Evolutionary conservation across 2,888 invertebrate species (phyloP), one percentile per base, ranked within the genome.

Genomic region (Dione juno): DNA sequence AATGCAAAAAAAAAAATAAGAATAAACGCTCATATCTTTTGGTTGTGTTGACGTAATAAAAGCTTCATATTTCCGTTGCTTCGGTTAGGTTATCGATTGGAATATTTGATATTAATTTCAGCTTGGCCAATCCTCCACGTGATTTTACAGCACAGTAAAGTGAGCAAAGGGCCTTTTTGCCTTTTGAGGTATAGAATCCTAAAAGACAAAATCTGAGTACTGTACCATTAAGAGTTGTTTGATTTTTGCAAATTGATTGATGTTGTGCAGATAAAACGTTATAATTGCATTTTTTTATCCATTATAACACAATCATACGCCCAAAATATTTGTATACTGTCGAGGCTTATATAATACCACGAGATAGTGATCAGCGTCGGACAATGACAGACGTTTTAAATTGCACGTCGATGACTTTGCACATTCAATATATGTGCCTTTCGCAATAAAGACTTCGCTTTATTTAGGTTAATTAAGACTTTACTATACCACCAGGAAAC

Each of bases 331-430:
- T 74, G 75, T 72, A 77, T 74, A 72, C 76, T 76, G 76, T 82
- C 76, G 77, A 79, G 80, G 80, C 77, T 88, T 87, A 85, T 81
- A 83, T 85, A 88, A 88, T 82, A 78, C 77, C 77, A 75, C 74
- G 71, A 82, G 89, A 89, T 89, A 84, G 78, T 77, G 80, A 89
- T 88, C 89, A 75, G 76, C 71, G 63, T 77, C 81, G 79, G 80
- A 78, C 79, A 78, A 80, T 83, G 81, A 82, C 84, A 81, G 84
- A 81, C 83, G 76, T 79, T 88, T 86, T 87, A 89, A 89, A 90
- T 90, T 88, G 87, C 89, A 85, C 67, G 76, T 71, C 81, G 76
- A 84, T 89, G 89, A 89, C 88, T 81, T 37, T 76, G 88, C 88
- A 83, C 68, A 68, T 84, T 85, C 76, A 71, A 76, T 75, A 76